Conservation (phyloP, 2,888 invertebrate genomes). For the Macrophya alboannulata region DNA sequence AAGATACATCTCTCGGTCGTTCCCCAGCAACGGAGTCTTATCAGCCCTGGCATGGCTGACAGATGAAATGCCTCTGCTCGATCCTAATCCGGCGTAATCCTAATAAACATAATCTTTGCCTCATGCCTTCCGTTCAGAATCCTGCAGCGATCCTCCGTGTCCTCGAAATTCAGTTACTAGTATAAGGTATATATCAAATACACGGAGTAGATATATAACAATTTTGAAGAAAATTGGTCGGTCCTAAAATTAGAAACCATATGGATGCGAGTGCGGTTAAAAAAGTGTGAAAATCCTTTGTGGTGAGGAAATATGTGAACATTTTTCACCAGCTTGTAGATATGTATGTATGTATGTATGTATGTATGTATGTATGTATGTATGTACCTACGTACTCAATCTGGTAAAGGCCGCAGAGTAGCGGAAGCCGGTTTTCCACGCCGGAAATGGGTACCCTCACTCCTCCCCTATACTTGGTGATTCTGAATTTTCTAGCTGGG, state of each 20-base stretch:
- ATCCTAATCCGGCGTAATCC: constrained; percentile 40
- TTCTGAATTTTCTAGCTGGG: constrained; percentile 56
- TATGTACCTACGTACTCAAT: constrained; percentile 38
- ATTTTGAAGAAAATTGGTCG: constrained; percentile 26
- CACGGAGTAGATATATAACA: not conserved
- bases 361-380: no score
- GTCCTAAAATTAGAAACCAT: not conserved
- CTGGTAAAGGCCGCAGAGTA: constrained; percentile 44
- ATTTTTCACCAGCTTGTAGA: constrained; percentile 39
- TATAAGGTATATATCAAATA: not conserved
- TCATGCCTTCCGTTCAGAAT: not conserved
- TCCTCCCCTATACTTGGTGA: constrained; percentile 47
- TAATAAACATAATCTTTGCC: constrained; percentile 43
- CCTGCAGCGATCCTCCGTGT: not conserved
- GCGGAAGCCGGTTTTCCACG: constrained; percentile 53
- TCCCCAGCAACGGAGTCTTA: constrained; percentile 22
- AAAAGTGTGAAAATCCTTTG: constrained; percentile 24
- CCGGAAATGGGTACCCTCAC: constrained; percentile 53
- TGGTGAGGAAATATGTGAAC: constrained; percentile 22
- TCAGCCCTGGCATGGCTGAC: constrained; percentile 29
- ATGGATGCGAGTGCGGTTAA: not conserved
- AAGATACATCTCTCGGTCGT: constrained; percentile 23
- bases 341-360: not conserved
- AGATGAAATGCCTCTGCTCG: constrained; percentile 42
- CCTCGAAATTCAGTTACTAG: not conserved